These are phyloP conservation scores for Cranoglanis bouderius DNA, from an alignment of 2,113 vertebrate species.

Conservation along the genomic window DNA sequence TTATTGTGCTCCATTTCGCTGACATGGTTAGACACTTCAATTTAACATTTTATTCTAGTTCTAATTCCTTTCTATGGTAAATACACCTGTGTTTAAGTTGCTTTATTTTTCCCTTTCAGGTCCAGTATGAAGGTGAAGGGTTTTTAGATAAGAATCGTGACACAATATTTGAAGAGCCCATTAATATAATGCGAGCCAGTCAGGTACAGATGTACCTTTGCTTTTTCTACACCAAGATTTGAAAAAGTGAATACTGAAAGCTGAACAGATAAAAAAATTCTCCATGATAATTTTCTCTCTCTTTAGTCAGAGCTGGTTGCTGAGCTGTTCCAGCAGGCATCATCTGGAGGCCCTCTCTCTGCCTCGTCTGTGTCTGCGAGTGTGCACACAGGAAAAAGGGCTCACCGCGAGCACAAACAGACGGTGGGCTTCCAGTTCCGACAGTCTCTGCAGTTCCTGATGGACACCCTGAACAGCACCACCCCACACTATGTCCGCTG, in stretches of 20 bases:
- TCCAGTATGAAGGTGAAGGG: slow-evolving; percentile 76
- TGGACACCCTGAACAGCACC: slow-evolving; percentile 77
- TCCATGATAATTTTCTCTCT: neutral
- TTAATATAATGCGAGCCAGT: slow-evolving; percentile 81
- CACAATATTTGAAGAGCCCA: slow-evolving; percentile 75
- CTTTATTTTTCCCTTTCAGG: slow-evolving; percentile 61
- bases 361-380: slow-evolving; percentile 49
- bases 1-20: slow-evolving; percentile 77
- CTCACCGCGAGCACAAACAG: slow-evolving; percentile 72
- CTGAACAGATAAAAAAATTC: neutral
- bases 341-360: slow-evolving; percentile 7
- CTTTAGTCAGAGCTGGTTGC: slow-evolving; percentile 73
- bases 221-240: neutral
- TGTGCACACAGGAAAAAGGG: slow-evolving; percentile 63
- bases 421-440: slow-evolving; percentile 77
- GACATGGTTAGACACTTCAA: slow-evolving; percentile 66
- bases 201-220: slow-evolving; percentile 65
- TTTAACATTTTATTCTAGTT: neutral
- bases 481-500: slow-evolving; percentile 80
- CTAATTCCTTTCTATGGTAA: no score
- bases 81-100: neutral
- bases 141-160: slow-evolving; percentile 82
- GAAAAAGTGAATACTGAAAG: neutral
- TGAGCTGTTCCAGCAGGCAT: slow-evolving; percentile 74
- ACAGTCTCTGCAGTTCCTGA: slow-evolving; percentile 74